These are phyloP conservation scores for Schizaphis graminum DNA, from an alignment of 2,888 invertebrate genomes.

Conservation along the genomic window DNA sequence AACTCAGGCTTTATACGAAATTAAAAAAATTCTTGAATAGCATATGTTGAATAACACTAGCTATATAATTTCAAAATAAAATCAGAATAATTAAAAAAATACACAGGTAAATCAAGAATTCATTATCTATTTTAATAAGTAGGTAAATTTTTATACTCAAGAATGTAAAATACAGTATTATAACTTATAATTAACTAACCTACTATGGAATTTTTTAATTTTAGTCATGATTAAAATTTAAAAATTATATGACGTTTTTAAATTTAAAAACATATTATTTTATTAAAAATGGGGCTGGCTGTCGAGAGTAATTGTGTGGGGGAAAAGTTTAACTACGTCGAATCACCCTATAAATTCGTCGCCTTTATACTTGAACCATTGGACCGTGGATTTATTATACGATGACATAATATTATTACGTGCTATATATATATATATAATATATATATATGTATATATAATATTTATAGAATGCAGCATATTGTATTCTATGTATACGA, in stretches of 20 bases:
- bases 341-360: conserved; percentile 24
- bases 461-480: background rate
- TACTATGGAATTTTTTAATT: background rate
- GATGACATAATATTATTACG: conserved; percentile 7
- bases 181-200: background rate
- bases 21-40: background rate
- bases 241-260: background rate
- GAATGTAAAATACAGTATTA: background rate
- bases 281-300: background rate
- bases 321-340: conserved; percentile 10
- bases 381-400: conserved; percentile 35
- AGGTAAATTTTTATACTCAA: background rate
- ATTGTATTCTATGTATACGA: conserved; percentile 4
- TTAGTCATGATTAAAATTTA: background rate
- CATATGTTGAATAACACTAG: background rate
- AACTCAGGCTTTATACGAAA: background rate
- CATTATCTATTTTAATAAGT: background rate
- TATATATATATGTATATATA: no score
- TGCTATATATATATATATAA: background rate
- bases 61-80: background rate
- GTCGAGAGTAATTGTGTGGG: background rate
- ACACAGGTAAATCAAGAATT: background rate
- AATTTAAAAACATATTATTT: conserved; percentile 6
- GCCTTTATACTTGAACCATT: conserved; percentile 19
- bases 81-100: background rate